These are phyloP conservation scores for Meloe dianella DNA, from an alignment of 2,888 invertebrate species.

Conservation along the genomic window DNA sequence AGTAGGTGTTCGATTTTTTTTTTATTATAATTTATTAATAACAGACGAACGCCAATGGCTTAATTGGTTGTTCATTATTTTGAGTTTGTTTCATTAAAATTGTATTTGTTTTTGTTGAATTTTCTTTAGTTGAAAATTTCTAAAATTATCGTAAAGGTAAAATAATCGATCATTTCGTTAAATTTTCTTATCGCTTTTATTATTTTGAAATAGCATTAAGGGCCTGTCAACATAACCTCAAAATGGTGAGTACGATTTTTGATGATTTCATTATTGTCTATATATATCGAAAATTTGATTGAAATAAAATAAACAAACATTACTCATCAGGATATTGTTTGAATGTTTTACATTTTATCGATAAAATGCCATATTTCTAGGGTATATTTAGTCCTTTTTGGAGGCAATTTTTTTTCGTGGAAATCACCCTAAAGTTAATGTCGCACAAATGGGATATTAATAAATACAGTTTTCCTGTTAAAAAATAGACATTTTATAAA, in stretches of 20 bases:
- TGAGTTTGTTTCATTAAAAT: background rate
- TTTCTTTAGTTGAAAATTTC: background rate
- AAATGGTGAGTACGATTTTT: constrained; percentile 12
- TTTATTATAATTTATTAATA: background rate
- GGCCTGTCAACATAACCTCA: constrained; percentile 13
- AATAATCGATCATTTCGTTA: background rate
- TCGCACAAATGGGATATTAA: no score
- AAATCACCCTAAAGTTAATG: no score
- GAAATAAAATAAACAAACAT: background rate
- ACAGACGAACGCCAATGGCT: background rate
- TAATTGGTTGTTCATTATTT: background rate
- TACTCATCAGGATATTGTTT: background rate
- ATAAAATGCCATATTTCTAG: background rate
- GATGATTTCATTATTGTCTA: background rate
- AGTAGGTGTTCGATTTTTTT: no score
- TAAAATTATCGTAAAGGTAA: background rate
- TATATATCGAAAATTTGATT: background rate
- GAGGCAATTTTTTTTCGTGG: no score
- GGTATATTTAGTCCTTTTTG: no score
- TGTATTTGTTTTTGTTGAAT: no score
- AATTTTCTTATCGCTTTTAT: background rate
- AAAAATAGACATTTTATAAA: no score
- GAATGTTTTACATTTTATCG: background rate
- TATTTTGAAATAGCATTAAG: background rate
- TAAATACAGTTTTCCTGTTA: no score